A percentile compares a stretch with the other conserved stretches of the same genome.
phyloP scores from a whole-genome alignment of 37 sponge, comb jelly and placozoan genomes.

The Amphimedon queenslandica region DNA sequence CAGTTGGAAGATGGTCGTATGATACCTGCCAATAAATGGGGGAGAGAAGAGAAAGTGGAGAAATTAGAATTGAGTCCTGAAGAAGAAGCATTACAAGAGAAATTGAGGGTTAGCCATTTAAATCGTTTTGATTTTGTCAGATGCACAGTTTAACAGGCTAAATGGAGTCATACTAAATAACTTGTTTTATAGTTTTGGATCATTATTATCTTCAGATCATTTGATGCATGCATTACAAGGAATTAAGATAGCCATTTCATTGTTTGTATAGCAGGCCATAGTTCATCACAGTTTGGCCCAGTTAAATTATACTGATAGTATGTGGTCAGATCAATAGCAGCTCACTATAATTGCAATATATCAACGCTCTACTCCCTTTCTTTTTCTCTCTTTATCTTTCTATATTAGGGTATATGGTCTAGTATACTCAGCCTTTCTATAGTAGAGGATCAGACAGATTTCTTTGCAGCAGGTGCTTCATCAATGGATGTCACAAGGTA shows the following conservation, averaged over 20 bases:
- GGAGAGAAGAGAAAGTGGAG: constrained; percentile 52
- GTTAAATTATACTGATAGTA: no score
- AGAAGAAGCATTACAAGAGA: constrained; percentile 62
- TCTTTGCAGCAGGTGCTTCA: constrained; percentile 87
- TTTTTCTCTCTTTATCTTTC: not conserved
- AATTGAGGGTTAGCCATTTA: constrained; percentile 22
- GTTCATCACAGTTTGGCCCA: no score
- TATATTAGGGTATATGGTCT: constrained; percentile 54
- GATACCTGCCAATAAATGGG: constrained; percentile 80
- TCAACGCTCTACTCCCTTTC: no score
- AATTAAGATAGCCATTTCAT: no score
- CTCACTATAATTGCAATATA: not conserved
- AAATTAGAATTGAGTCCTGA: constrained; percentile 69
- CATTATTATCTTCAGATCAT: no score
- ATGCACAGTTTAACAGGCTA: no score
- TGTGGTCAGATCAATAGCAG: not conserved
- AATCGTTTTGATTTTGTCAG: not conserved
- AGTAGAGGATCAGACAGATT: constrained; percentile 84
- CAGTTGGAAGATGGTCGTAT: constrained; percentile 83
- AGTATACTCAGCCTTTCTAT: constrained; percentile 55
- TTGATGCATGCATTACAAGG: no score
- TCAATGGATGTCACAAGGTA: constrained; percentile 94
- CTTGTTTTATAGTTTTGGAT: no score
- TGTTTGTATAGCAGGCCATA: no score
- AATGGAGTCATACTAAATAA: no score